phyloP scores from a whole-genome alignment of 2,888 invertebrate species.

The Drosophila mimetica region DNA sequence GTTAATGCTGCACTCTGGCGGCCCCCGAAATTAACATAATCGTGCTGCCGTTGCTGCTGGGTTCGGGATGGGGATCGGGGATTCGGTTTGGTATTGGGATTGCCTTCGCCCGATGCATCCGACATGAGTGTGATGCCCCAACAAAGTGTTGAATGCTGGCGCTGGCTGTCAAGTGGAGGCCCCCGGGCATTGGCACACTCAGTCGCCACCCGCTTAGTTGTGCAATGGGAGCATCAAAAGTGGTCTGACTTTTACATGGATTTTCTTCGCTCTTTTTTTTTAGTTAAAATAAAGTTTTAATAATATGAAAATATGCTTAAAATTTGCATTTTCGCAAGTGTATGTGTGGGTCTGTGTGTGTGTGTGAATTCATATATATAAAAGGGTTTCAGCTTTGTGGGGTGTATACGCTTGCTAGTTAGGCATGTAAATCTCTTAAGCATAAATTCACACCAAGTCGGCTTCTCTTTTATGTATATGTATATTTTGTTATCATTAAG shows the following conservation, averaged over 20 bases:
- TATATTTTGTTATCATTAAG: conserved; percentile 70
- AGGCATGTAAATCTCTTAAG: conserved; percentile 37
- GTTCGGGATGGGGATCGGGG: conserved; percentile 12
- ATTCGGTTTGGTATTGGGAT: conserved; percentile 4
- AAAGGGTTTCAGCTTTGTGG: conserved; percentile 7
- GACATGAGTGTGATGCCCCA: conserved; percentile 47
- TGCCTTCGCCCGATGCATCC: conserved; percentile 38
- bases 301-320: conserved; percentile 66
- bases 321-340: conserved; percentile 53
- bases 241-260: conserved; percentile 27
- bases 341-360: conserved; percentile 16
- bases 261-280: conserved; percentile 15
- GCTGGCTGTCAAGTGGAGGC: conserved; percentile 72
- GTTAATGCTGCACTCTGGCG: conserved; percentile 62
- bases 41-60: conserved; percentile 57
- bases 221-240: conserved; percentile 60
- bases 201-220: conserved; percentile 48
- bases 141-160: conserved; percentile 71
- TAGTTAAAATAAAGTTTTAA: conserved; percentile 54
- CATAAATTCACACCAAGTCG: conserved; percentile 34
- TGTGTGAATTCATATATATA: conserved; percentile 23
- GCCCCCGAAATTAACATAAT: conserved; percentile 73
- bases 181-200: conserved; percentile 60
- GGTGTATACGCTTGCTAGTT: conserved; percentile 9
- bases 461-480: conserved; percentile 44